Evolutionary conservation across 2,888 invertebrate genomes (phyloP).

Genomic region (Argyra leucocephala): DNA sequence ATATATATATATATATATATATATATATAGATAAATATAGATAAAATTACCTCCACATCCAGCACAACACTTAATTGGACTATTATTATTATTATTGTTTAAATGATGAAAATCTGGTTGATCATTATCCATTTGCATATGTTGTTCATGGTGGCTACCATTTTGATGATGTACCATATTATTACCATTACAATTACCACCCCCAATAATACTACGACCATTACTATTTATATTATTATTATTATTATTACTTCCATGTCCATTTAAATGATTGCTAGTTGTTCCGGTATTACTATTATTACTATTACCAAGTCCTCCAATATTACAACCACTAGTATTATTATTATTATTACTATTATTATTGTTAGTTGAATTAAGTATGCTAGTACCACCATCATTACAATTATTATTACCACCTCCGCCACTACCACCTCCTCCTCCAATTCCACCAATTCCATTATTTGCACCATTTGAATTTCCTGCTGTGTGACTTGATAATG

Average conservation of each 20-base stretch:
- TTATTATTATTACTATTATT: background rate
- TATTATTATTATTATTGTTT: slow-evolving; percentile 28
- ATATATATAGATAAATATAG: background rate
- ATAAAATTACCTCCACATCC: slow-evolving; percentile 62
- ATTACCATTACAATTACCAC: slow-evolving; percentile 23
- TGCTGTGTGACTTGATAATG: slow-evolving; percentile 36
- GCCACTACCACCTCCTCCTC: slow-evolving; percentile 15
- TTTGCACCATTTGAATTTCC: slow-evolving; percentile 4
- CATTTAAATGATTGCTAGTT: background rate
- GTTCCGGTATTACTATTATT: background rate
- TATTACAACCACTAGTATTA: background rate
- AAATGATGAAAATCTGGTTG: slow-evolving; percentile 29
- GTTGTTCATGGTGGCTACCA: slow-evolving; percentile 21
- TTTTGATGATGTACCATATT: slow-evolving; percentile 26
- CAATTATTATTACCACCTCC: background rate
- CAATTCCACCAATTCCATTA: slow-evolving; percentile 14
- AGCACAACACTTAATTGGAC: slow-evolving; percentile 64
- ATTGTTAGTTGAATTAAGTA: no score
- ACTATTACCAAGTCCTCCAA: background rate
- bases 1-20: background rate
- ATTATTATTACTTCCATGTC: slow-evolving; percentile 4
- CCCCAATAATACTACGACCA: slow-evolving; percentile 20
- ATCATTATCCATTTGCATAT: slow-evolving; percentile 18
- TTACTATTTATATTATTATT: slow-evolving; percentile 17
- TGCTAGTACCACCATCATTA: background rate